Conservation (phyloP, 2,113 vertebrate genomes). For the Oostethus manadensis region DNA sequence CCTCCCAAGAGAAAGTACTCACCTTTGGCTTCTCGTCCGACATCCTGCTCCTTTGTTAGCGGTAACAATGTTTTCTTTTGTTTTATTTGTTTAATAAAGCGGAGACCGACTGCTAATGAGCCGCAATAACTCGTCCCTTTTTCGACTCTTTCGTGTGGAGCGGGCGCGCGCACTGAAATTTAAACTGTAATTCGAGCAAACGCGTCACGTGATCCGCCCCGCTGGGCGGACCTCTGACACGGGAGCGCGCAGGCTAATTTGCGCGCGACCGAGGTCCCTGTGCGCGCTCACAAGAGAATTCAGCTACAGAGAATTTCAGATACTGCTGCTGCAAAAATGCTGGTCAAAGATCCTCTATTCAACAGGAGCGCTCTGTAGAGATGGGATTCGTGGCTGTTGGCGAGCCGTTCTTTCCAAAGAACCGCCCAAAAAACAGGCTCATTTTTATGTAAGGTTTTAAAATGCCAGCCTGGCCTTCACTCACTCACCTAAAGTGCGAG, state of each 20-base stretch:
- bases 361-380: too few species aligned
- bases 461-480: too few species aligned
- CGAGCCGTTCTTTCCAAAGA: too few species aligned
- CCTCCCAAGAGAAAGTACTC: slow-evolving; percentile 16
- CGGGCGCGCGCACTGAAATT: slow-evolving; percentile 71
- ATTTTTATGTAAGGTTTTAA: too few species aligned
- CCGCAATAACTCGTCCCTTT: slow-evolving; percentile 51
- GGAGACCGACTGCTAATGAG: slow-evolving; percentile 3
- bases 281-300: slow-evolving; percentile 44
- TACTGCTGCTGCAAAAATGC: too few species aligned
- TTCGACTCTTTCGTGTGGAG: slow-evolving; percentile 39
- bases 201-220: slow-evolving; percentile 64
- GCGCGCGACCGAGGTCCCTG: slow-evolving; percentile 4
- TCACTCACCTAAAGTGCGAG: too few species aligned
- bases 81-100: too few species aligned
- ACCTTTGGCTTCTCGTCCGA: slow-evolving; percentile 91
- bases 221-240: slow-evolving; percentile 56
- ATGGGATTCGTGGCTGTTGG: too few species aligned
- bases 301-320: slow-evolving; percentile 4
- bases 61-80: neutral
- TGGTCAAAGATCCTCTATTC: too few species aligned
- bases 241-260: slow-evolving; percentile 40
- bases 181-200: slow-evolving; percentile 63
- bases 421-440: too few species aligned
- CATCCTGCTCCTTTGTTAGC: slow-evolving; percentile 63